phyloP scores from a whole-genome alignment of 2,888 invertebrate genomes.

The Cantharis nigra region DNA sequence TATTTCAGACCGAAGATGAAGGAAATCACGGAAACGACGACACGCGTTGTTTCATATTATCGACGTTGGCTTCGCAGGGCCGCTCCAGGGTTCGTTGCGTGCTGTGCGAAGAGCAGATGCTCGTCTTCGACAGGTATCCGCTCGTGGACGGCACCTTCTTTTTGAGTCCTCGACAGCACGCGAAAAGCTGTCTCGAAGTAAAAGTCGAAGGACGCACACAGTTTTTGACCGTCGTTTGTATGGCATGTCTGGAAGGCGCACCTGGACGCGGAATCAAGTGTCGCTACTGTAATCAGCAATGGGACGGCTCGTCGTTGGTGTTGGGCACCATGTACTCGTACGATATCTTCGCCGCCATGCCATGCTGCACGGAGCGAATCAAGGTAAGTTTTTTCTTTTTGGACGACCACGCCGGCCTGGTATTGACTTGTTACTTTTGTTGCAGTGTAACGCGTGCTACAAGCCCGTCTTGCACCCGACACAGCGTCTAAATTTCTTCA shows the following conservation, averaged over 20 bases:
- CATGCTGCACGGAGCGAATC: constrained; percentile 91
- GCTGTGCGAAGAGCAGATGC: constrained; percentile 84
- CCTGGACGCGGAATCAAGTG: constrained; percentile 78
- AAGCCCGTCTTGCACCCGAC: constrained; percentile 85
- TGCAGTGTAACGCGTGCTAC: constrained; percentile 91
- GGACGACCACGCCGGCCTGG: too few species aligned
- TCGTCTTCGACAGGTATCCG: constrained; percentile 96
- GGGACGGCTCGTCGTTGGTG: constrained; percentile 93
- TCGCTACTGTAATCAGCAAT: constrained; percentile 82
- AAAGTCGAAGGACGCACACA: constrained; percentile 89
- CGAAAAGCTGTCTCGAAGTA: constrained; percentile 85
- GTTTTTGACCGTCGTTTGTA: constrained; percentile 92
- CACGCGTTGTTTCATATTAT: constrained; percentile 93
- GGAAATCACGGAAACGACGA: constrained; percentile 98
- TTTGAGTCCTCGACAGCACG: constrained; percentile 91
- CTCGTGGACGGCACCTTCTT: constrained; percentile 98
- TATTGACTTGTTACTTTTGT: constrained; percentile 38
- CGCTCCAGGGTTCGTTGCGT: constrained; percentile 85
- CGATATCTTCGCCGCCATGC: constrained; percentile 96
- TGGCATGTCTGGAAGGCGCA: constrained; percentile 88
- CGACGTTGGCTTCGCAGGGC: constrained; percentile 90
- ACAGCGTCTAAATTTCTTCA: constrained; percentile 88
- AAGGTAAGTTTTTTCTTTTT: constrained; percentile 65
- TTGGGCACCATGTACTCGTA: constrained; percentile 98
- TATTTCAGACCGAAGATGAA: constrained; percentile 93